Percentiles rank a stretch among this genome's conserved stretches.
Evolutionary conservation across 2,888 invertebrate genomes (phyloP).

Genomic region (Cantharis rustica): DNA sequence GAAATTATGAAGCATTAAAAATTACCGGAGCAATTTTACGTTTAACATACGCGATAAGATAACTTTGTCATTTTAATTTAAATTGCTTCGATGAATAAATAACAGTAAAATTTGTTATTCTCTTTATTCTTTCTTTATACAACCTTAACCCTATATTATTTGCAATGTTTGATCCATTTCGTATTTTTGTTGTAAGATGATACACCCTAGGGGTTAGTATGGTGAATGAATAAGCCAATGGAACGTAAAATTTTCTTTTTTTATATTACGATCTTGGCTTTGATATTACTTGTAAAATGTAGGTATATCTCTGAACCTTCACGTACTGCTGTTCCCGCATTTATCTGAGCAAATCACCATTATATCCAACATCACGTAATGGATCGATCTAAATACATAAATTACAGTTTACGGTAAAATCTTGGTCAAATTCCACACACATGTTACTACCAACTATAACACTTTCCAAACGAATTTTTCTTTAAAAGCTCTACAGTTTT

Average conservation of each 20-base stretch:
- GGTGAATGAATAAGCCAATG: conserved; percentile 22
- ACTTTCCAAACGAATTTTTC: conserved; percentile 5
- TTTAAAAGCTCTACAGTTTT: conserved; percentile 11
- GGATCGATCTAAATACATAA: conserved; percentile 26
- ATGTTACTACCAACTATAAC: conserved; percentile 24
- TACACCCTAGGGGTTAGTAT: conserved; percentile 12
- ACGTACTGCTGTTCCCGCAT: conserved; percentile 7
- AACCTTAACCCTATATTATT: conserved; percentile 6
- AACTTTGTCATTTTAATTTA: not conserved
- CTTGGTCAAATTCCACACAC: conserved; percentile 30
- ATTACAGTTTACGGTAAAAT: conserved; percentile 24
- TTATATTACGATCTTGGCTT: conserved; percentile 5
- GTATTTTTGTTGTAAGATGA: conserved; percentile 17
- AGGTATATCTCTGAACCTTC: conserved; percentile 6
- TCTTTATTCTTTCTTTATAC: conserved; percentile 9
- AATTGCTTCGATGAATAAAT: not conserved
- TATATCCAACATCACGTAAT: conserved; percentile 13
- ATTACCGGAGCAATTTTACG: not conserved
- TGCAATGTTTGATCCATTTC: conserved; percentile 16
- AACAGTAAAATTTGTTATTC: not conserved
- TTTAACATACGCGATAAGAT: not conserved
- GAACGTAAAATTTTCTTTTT: conserved; percentile 13
- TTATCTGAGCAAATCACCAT: conserved; percentile 9
- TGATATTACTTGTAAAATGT: conserved; percentile 4
- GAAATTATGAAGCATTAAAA: not conserved